Percentiles rank a stretch among this genome's conserved stretches.
Evolutionary conservation across 2,113 vertebrate genomes (phyloP).

Genomic region (Percopsis transmontana): DNA sequence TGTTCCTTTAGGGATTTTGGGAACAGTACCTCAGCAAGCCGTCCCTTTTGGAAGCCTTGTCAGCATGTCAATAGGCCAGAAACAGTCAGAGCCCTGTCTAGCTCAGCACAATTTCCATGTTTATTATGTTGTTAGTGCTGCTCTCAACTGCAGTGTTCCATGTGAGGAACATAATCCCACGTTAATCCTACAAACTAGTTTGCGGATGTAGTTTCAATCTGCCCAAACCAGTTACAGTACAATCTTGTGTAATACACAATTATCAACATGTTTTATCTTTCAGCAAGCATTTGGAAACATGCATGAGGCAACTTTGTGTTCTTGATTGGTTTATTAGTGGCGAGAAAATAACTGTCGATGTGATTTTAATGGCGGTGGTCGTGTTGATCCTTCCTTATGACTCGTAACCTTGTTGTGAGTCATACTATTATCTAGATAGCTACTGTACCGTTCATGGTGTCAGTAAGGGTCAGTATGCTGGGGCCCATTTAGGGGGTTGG

Average conservation of each 20-base stretch:
- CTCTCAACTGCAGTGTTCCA: conserved; percentile 27
- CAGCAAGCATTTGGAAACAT: no score
- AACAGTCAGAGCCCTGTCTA: conserved; percentile 42
- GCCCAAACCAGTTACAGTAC: background rate
- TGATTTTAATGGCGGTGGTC: conserved; percentile 24
- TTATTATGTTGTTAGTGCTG: conserved; percentile 46
- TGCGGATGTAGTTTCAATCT: background rate
- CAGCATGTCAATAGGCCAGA: conserved; percentile 53
- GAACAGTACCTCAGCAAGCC: conserved; percentile 24
- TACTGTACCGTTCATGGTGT: conserved; percentile 16
- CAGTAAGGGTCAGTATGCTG: conserved; percentile 56
- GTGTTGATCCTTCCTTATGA: background rate
- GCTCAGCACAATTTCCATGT: conserved; percentile 49
- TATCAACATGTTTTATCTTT: background rate
- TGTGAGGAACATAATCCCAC: conserved; percentile 37
- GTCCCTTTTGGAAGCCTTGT: conserved; percentile 38
- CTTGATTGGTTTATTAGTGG: background rate
- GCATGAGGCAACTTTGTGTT: no score
- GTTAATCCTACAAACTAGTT: conserved; percentile 9
- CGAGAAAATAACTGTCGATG: conserved; percentile 7
- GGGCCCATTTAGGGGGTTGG: conserved; percentile 54
- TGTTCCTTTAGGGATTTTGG: background rate
- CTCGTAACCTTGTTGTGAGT: conserved; percentile 11
- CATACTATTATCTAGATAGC: conserved; percentile 26
- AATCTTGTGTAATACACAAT: conserved; percentile 4